phyloP scores from a whole-genome alignment of 2,113 vertebrate genomes.

The Gnathonemus echidnorhynchus region DNA sequence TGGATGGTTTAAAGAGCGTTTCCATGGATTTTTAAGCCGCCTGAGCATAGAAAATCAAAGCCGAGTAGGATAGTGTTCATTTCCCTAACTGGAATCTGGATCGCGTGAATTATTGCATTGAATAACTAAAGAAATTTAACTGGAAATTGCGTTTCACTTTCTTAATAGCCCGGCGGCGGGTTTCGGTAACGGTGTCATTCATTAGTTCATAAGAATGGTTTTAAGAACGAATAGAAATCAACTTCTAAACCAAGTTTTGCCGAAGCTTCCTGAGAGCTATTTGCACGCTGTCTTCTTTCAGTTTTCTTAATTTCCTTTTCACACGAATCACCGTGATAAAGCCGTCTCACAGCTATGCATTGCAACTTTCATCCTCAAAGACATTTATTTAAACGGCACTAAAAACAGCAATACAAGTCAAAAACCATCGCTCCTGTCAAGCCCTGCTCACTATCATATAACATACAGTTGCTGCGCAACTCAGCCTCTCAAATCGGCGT shows the following conservation, averaged over 20 bases:
- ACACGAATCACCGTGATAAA: neutral
- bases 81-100: neutral
- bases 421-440: neutral
- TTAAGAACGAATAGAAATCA: neutral
- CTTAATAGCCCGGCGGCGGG: neutral
- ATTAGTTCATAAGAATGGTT: neutral
- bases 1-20: neutral
- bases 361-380: neutral
- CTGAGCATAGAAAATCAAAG: neutral
- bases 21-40: neutral
- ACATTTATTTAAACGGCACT: neutral
- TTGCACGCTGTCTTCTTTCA: neutral
- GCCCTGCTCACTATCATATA: neutral
- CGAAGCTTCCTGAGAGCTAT: neutral
- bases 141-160: neutral
- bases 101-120: neutral
- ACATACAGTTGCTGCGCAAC: slow-evolving; percentile 2
- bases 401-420: neutral
- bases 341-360: neutral
- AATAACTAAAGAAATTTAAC: neutral
- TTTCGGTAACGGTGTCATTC: neutral
- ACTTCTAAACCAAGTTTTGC: neutral
- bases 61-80: neutral
- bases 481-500: neutral
- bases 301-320: neutral